These are phyloP conservation scores for Cynocephalus volans DNA, from an alignment of 2,113 vertebrate genomes.

Conservation along the genomic window DNA sequence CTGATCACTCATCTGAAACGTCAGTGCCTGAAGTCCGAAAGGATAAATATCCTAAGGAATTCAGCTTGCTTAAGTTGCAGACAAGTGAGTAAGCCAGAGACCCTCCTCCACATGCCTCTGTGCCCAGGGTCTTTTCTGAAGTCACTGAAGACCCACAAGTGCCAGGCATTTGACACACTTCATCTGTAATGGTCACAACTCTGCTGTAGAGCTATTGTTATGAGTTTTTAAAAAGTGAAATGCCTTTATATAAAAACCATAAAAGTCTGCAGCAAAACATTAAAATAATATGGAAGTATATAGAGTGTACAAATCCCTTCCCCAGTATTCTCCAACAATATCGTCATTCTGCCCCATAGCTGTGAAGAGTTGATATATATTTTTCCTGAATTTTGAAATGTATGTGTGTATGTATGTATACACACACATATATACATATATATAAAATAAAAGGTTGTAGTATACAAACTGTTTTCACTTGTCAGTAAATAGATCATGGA, in stretches of 20 bases:
- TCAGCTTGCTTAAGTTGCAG: slow-evolving; percentile 72
- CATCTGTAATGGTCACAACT: neutral
- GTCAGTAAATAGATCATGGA: neutral
- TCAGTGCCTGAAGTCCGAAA: neutral
- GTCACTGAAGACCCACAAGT: neutral
- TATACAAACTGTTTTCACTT: neutral
- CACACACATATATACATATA: neutral
- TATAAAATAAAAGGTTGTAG: neutral
- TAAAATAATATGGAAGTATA: neutral
- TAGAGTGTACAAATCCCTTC: neutral
- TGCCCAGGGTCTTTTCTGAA: neutral
- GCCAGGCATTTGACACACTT: neutral
- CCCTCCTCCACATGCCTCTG: neutral
- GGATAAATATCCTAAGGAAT: slow-evolving; percentile 28
- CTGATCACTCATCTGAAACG: slow-evolving; percentile 29
- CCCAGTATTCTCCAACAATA: neutral
- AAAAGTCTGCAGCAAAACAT: neutral
- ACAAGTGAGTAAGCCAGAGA: slow-evolving; percentile 66
- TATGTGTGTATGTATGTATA: neutral
- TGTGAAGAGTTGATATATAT: neutral
- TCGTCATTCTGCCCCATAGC: neutral
- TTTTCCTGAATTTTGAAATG: neutral
- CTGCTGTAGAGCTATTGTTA: neutral
- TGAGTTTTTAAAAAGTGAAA: neutral
- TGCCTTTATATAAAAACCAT: neutral